Base-by-base conservation (phyloP, 2,888 invertebrate species). In the Drosophila aldrichi region DNA sequence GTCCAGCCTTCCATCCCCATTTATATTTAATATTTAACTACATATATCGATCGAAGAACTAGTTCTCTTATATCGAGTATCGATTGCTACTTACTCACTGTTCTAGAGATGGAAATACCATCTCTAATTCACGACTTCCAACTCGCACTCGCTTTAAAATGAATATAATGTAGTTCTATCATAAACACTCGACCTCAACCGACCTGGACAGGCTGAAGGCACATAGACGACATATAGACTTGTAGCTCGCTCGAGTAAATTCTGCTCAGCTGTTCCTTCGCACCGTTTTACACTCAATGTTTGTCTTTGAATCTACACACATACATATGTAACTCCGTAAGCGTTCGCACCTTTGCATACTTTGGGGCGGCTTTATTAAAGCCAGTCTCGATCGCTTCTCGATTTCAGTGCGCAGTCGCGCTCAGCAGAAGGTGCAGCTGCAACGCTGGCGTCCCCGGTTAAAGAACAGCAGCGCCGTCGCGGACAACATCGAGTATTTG, bases 351-450 rank as follows among this genome's bases (percentile, higher is more conserved):
- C 8, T 7, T 62, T 56, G 71, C 79, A 64, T 79, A 75, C 72
- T 75, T 63, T 79, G 40, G 46, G 79, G 79, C 75, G 12, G 54
- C 12, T 2, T n/a, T 18, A 38, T 6, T 48, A 9, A 60, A 44
- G 18, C 40, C 16, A 22, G n/a, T 6, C 51, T 49, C 12, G 6
- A 2, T 36, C 18, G 32, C 29, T 10, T 29, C 6, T 8, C 2
- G 29, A 16, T n/a, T 14, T 51, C 6, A 87, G 83, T 65, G 40
- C 79, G 58, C 12, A 63, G 64, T 43, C 80, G 83, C 2, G 56
- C 67, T 2, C 82, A 80, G 64, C 82, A 82, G 29, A 70, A 66
- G 64, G 67, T 87, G 41, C 62, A 54, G 1, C 16, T 73, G 54
- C 74, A 80, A 20, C 75, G 73, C 32, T 74, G 79, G 79, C 73